Evolutionary conservation across 2,888 invertebrate species (phyloP), one percentile per base, ranked within the genome.

Genomic region (Epistrophella euchroma): DNA sequence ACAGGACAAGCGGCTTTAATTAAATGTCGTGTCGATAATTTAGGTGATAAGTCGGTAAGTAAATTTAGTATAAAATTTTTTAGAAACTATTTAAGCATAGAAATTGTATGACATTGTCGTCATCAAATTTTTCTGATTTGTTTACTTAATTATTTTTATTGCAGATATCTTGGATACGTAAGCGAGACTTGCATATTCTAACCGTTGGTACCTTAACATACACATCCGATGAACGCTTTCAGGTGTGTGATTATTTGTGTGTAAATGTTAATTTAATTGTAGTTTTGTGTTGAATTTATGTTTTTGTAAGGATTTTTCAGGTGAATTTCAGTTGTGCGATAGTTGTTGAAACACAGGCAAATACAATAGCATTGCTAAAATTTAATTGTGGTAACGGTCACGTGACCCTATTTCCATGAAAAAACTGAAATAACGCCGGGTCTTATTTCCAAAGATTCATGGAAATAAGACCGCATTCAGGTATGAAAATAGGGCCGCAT

Each of bases 161-260:
- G 32, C 89, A 91, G 91, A 91, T 91, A 72, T 91, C 91, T 86
- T 91, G 91, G 91, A 91, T 91, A 89, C 91, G 91, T 40, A 91
- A 91, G 89, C 90, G 91, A 81, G 91, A 91, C 90, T 89, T 91
- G 88, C 91, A 91, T 88, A 91, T 91, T 82, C 87, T 91, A 81
- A 91, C 91, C 32, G 91, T 91, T 22, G 91, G 91, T 75, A 91
- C 91, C 28, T 90, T 90, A 84, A 91, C 91, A 45, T 91, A 91
- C 80, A 91, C 91, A 50, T 90, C 91, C 60, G 91, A 91, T 88
- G 91, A 91, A 88, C 90, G 91, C 37, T 91, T 91, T 88, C 90
- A 91, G 91, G 91, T 90, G 13, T 43, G 62, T 43, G 10, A 11
- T 62, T 28, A 25, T 40, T 45, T 47, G 17, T 32, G 17, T 64